Evolutionary conservation across 2,113 vertebrate species (phyloP).

Genomic region (Rhodinocichla rosea): DNA sequence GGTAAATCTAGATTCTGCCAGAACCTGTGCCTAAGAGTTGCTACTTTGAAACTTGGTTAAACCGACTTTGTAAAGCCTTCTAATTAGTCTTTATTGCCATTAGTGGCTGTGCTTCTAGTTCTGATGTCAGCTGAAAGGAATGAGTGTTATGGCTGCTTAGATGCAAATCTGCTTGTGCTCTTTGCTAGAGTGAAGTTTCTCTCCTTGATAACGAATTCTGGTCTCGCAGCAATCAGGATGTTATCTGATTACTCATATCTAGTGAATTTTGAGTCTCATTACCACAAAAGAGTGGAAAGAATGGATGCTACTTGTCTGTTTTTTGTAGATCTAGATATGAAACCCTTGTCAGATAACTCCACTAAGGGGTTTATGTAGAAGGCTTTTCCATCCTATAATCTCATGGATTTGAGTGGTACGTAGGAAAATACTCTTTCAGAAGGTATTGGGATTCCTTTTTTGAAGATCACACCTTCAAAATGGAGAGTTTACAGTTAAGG

Average conservation of each 20-base stretch:
- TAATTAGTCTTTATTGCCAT: background rate
- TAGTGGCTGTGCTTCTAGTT: background rate
- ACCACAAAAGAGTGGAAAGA: background rate
- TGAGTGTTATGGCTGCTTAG: background rate
- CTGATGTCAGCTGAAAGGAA: background rate
- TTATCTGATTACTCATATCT: background rate
- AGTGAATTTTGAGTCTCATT: background rate
- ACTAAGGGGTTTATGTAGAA: background rate
- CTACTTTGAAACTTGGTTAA: background rate
- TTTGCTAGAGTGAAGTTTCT: background rate
- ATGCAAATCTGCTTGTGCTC: background rate
- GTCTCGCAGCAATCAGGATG: background rate
- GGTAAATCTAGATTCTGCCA: slow-evolving; percentile 18
- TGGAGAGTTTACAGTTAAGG: background rate
- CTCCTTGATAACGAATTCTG: background rate
- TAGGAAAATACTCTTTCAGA: background rate
- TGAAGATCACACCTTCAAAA: background rate
- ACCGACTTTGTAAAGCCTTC: background rate
- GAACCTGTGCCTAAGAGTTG: slow-evolving; percentile 10
- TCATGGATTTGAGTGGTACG: background rate
- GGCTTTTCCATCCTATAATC: background rate
- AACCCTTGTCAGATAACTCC: background rate
- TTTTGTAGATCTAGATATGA: background rate
- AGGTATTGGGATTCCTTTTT: background rate
- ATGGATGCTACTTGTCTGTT: background rate